Conservation (phyloP, 2,797 vertebrate genomes). For the Cetoscarus ocellatus region DNA sequence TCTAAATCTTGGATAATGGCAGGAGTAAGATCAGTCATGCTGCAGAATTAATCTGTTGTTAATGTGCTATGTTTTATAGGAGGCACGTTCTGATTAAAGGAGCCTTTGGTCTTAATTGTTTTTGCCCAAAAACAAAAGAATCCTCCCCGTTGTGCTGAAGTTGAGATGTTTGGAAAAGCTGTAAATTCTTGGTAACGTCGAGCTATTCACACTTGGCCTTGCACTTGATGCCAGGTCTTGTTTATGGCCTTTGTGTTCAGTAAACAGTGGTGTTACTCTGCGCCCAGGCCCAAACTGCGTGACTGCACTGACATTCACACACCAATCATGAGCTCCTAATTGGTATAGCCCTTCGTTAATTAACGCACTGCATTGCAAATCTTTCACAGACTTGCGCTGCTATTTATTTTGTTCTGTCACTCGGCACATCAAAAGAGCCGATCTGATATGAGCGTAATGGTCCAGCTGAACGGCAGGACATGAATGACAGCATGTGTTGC, state of each 20-base stretch:
- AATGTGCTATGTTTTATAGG: neutral
- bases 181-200: conserved; percentile 38
- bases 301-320: conserved; percentile 78
- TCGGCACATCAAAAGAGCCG: conserved; percentile 71
- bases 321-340: conserved; percentile 80
- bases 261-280: conserved; percentile 78
- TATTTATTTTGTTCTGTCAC: conserved; percentile 73
- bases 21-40: neutral
- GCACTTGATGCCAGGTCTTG: conserved; percentile 57
- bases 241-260: conserved; percentile 77
- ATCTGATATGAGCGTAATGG: conserved; percentile 74
- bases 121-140: neutral
- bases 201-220: conserved; percentile 57
- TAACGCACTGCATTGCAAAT: conserved; percentile 74
- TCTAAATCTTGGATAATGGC: neutral
- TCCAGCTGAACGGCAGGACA: conserved; percentile 65
- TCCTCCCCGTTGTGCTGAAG: neutral
- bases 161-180: conserved; percentile 37
- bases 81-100: neutral
- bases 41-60: neutral
- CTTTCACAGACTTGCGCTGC: conserved; percentile 75
- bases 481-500: conserved; percentile 78
- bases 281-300: conserved; percentile 68
- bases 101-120: neutral
- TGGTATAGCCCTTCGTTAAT: conserved; percentile 81